Percentiles rank a stretch among this genome's conserved stretches.
Evolutionary conservation across 2,113 vertebrate genomes (phyloP).

Genomic region (Trogon surrucura): DNA sequence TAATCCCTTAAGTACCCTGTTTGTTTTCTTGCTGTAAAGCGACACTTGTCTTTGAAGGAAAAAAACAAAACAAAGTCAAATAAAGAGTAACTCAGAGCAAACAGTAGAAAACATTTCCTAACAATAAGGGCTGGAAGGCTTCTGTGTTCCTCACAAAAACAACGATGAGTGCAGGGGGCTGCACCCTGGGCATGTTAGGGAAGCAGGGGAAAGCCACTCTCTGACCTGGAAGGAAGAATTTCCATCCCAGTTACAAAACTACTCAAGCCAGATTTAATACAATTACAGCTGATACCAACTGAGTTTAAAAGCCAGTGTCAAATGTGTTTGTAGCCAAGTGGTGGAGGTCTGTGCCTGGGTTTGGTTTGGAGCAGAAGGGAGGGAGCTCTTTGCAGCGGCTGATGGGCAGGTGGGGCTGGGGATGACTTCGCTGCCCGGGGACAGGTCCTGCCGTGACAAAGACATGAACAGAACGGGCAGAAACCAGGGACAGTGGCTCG

Average conservation of each 20-base stretch:
- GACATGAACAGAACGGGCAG: not conserved
- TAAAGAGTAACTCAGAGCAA: constrained; percentile 4
- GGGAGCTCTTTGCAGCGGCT: not conserved
- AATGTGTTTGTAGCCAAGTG: not conserved
- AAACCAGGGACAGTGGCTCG: not conserved
- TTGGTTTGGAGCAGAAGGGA: not conserved
- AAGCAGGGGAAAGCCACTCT: not conserved
- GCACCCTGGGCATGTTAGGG: not conserved
- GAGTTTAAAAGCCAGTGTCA: not conserved
- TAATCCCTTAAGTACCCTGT: constrained; percentile 3
- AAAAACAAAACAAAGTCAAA: constrained; percentile 14
- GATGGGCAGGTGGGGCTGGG: not conserved
- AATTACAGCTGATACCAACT: not conserved
- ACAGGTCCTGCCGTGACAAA: rapidly evolving
- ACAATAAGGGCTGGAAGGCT: not conserved
- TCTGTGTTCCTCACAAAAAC: not conserved
- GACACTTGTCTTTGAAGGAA: constrained; percentile 37
- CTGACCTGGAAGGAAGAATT: not conserved
- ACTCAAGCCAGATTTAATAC: rapidly evolving
- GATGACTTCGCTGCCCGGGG: not conserved
- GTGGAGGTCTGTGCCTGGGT: not conserved
- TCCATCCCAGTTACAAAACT: not conserved
- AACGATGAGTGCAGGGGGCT: not conserved
- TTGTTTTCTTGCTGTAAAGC: constrained; percentile 45
- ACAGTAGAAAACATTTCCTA: constrained; percentile 22